A percentile compares a stretch with the other conserved stretches of the same genome.
Conservation (phyloP, 2,888 invertebrate species). For the Trichogramma dendrolimi region DNA sequence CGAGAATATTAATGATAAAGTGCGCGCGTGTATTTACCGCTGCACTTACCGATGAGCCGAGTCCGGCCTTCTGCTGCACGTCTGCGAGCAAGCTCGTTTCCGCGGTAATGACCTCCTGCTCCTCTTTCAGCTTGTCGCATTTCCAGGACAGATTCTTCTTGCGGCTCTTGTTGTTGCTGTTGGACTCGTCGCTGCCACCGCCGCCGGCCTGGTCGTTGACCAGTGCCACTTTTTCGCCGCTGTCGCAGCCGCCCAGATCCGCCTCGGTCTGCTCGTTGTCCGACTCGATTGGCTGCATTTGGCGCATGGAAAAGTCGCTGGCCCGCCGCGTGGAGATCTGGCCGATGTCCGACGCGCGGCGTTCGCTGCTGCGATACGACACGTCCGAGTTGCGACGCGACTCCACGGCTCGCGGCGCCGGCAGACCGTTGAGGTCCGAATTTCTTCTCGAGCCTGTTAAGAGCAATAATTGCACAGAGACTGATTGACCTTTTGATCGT, state of each 20-base stretch:
- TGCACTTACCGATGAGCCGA: slow-evolving; percentile 33
- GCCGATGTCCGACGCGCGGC: slow-evolving; percentile 14
- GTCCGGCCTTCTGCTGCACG: slow-evolving; percentile 27
- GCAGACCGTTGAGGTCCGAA: slow-evolving; percentile 43
- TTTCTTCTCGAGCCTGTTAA: slow-evolving; percentile 44
- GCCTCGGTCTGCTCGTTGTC: slow-evolving; percentile 47
- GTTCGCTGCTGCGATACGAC: slow-evolving; percentile 33
- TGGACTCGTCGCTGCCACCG: slow-evolving; percentile 33
- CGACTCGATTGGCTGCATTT: slow-evolving; percentile 36
- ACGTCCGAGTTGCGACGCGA: slow-evolving; percentile 46
- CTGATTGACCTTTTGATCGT: too few relatives aligned
- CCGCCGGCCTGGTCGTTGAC: slow-evolving; percentile 34
- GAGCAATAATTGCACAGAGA: not conserved
- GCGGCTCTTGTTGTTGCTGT: slow-evolving; percentile 35
- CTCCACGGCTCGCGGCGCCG: slow-evolving; percentile 32
- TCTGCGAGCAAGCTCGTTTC: slow-evolving; percentile 49
- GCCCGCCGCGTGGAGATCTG: slow-evolving; percentile 34
- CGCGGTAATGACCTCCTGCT: slow-evolving; percentile 49
- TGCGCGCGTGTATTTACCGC: not conserved
- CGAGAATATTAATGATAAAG: not conserved
- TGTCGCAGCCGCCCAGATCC: slow-evolving; percentile 21
- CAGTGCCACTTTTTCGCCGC: slow-evolving; percentile 44
- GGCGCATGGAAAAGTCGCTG: slow-evolving; percentile 45
- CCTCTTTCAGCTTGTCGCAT: slow-evolving; percentile 40
- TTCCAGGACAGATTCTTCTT: slow-evolving; percentile 54